Evolutionary conservation across 2,113 vertebrate species (phyloP), one percentile per base, ranked within the genome.

Genomic region (Mesitornis unicolor): DNA sequence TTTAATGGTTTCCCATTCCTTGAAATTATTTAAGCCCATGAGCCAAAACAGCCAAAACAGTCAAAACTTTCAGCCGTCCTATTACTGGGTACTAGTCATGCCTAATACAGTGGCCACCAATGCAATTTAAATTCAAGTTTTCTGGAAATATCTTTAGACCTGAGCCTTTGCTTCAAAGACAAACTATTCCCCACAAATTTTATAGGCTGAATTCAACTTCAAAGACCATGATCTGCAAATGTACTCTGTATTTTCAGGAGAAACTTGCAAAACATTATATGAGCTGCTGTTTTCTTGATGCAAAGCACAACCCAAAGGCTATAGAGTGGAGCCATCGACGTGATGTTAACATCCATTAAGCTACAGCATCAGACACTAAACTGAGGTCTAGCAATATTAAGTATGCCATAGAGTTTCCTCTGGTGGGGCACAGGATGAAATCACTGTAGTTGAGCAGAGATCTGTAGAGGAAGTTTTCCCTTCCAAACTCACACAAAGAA

Each of bases 361-460:
- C 16, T 57, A 45, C 29, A 63, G 47, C 22, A 67, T 13, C 53
- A 75, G 83, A 10, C 33, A 48, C 18, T 43, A 10, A 70, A 51
- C 6, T 7, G 36, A 56, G 45, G 21, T 83, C 38, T 28, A 51
- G 63, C 29, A 65, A 51, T 10, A 18, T 16, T 38, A 36, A 40
- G 28, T 14, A 60, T 6, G 11, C 45, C 64, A 71, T 2, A 67
- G 42, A 78, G 13, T 54, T 81, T 75, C 51, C 16, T 54, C 36
- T 45, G 35, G 33, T 26, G 42, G 60, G 47, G 77, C 0, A 4
- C 36, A 57, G 28, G 29, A 45, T 33, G 50, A 84, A 88, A 92
- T 60, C 53, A 61, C 42, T 43, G 53, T 0, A 0, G 19, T 20
- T 0, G 1, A 54, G 38, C 9, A 6, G 50, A 70, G 28, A 48